Conservation (phyloP, 2,113 vertebrate species). For the Salvelinus namaycush region DNA sequence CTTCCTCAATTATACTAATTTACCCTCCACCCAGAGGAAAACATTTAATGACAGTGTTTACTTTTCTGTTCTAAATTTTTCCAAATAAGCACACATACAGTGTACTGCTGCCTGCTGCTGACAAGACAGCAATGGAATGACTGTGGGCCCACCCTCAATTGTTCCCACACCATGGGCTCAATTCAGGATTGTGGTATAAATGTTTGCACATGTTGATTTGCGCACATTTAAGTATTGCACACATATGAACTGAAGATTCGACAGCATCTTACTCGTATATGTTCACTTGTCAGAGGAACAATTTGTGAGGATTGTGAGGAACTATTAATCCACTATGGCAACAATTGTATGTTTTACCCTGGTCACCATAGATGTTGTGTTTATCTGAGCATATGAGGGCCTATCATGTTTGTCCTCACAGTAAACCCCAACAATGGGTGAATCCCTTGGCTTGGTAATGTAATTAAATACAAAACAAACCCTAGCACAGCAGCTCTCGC, state of each 20-base stretch:
- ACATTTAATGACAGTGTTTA: conserved; percentile 66
- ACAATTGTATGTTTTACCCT: too few relatives aligned
- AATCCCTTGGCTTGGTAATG: not conserved
- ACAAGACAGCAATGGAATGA: not conserved
- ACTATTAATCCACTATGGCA: too few relatives aligned
- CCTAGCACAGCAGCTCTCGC: not conserved
- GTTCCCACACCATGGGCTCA: too few relatives aligned
- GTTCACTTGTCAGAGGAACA: too few relatives aligned
- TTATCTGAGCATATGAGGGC: not conserved
- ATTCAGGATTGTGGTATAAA: not conserved
- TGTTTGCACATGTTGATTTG: not conserved
- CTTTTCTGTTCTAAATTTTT: conserved; percentile 25
- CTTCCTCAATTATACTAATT: conserved; percentile 65
- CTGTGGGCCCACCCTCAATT: too few relatives aligned
- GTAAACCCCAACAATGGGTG: not conserved
- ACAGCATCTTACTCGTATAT: not conserved
- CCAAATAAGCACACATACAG: conserved; percentile 28
- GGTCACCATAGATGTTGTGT: not conserved
- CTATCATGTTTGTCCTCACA: not conserved
- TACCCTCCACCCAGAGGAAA: conserved; percentile 61
- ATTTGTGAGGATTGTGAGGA: too few relatives aligned
- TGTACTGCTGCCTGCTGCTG: not conserved
- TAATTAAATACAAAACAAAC: not conserved
- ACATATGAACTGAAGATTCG: not conserved
- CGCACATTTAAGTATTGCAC: not conserved